phyloP scores from a whole-genome alignment of 2,888 invertebrate genomes.

The Diadegma fenestrale region DNA sequence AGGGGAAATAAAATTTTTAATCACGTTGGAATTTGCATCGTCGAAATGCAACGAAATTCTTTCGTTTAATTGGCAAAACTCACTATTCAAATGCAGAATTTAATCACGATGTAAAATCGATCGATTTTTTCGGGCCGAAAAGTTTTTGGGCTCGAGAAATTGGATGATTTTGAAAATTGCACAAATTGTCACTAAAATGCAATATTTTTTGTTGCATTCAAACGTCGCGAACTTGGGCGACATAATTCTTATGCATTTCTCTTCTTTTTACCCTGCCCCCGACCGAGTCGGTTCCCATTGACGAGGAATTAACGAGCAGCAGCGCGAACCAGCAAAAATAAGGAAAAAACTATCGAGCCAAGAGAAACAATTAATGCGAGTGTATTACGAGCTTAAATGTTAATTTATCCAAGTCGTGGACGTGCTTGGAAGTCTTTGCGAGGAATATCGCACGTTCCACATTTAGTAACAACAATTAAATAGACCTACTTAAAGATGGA shows the following conservation, averaged over 20 bases:
- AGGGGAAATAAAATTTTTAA: background rate
- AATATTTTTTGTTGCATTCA: no score
- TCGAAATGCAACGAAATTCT: no score
- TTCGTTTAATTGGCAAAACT: no score
- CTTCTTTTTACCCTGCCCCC: background rate
- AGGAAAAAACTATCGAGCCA: slow-evolving; percentile 5
- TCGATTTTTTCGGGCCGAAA: no score
- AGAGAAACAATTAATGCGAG: slow-evolving; percentile 11
- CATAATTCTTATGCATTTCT: background rate
- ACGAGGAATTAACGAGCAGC: slow-evolving; percentile 10
- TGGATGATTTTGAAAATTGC: no score
- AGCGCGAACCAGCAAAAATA: background rate
- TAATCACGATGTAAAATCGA: no score
- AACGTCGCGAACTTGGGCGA: no score
- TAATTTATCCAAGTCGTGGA: slow-evolving; percentile 18
- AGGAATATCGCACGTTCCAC: slow-evolving; percentile 64
- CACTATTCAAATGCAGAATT: no score
- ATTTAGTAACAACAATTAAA: slow-evolving; percentile 47
- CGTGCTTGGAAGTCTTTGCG: background rate
- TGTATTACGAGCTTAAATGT: slow-evolving; percentile 10
- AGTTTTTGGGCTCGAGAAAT: no score
- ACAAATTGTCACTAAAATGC: no score
- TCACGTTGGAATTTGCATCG: no score
- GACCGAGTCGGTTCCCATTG: slow-evolving; percentile 1
- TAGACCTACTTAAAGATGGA: slow-evolving; percentile 31